Percentiles rank a stretch among this genome's conserved stretches.
These are phyloP conservation scores for Diploscapter pachys DNA, from an alignment of 1,140 invertebrate species.

Conservation along the genomic window DNA sequence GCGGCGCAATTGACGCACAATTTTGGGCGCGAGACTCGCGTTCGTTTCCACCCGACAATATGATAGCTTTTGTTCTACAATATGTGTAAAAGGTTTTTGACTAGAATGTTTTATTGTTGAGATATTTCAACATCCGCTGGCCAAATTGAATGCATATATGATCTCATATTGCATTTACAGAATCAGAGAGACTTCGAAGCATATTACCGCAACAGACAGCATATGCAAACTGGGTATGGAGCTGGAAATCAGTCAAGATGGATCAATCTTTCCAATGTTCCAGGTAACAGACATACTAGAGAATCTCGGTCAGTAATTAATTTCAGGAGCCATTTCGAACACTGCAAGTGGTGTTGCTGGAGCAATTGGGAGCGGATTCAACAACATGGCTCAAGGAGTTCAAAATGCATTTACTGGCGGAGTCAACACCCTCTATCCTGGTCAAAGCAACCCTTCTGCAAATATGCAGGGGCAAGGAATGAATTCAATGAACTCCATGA, in stretches of 20 bases:
- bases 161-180: slow-evolving; percentile 12
- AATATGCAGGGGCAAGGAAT: no score
- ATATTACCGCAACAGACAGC: slow-evolving; percentile 41
- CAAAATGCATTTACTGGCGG: no score
- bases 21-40: no score
- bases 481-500: no score
- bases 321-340: background rate
- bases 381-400: background rate
- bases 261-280: slow-evolving; percentile 26
- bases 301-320: slow-evolving; percentile 2
- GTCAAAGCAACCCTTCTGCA: no score
- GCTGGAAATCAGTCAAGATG: slow-evolving; percentile 24
- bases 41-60: no score
- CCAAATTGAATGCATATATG: no score
- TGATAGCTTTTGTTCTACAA: no score
- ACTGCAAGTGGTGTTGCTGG: background rate
- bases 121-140: background rate
- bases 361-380: slow-evolving; percentile 15
- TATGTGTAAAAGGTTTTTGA: background rate
- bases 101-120: slow-evolving; percentile 23
- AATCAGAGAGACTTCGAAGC: slow-evolving; percentile 45
- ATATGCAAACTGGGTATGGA: slow-evolving; percentile 25
- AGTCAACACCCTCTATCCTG: no score
- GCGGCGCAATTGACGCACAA: no score
- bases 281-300: slow-evolving; percentile 1